Conservation (phyloP, 2,797 vertebrate genomes). For the Astyanax mexicanus region DNA sequence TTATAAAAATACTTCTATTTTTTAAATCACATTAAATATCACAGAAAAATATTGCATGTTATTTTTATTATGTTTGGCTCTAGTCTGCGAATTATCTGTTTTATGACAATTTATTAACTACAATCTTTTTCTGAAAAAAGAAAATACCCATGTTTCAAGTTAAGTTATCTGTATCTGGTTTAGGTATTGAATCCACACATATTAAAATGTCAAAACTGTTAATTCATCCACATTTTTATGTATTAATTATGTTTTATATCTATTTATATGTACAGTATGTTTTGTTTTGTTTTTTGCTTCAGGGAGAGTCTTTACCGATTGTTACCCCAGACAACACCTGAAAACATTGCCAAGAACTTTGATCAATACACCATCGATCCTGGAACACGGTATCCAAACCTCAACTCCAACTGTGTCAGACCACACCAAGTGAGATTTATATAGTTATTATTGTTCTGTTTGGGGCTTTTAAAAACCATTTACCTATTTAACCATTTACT, state of each 20-base stretch:
- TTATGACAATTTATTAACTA: not conserved
- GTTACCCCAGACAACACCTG: conserved; percentile 94
- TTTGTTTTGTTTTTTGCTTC: conserved; percentile 6
- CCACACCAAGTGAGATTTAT: conserved; percentile 86
- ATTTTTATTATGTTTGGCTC: no score
- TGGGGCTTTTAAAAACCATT: not conserved
- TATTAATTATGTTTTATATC: no score
- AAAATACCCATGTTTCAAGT: no score
- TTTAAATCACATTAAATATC: no score
- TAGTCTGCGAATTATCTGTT: not conserved
- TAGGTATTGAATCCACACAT: no score
- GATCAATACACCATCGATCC: conserved; percentile 97
- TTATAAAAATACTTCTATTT: no score
- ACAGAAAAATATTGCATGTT: no score
- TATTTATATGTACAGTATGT: no score
- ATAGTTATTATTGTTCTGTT: not conserved
- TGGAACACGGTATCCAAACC: conserved; percentile 92
- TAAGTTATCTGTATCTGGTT: no score
- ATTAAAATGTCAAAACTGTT: no score
- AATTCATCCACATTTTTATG: no score
- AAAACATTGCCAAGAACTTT: conserved; percentile 97
- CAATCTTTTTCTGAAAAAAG: no score
- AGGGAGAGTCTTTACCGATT: conserved; percentile 97
- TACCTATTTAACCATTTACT: not conserved
- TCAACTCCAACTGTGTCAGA: conserved; percentile 90